phyloP scores from a whole-genome alignment of 2,888 invertebrate genomes.

The Vannuccia rotundouncinata region DNA sequence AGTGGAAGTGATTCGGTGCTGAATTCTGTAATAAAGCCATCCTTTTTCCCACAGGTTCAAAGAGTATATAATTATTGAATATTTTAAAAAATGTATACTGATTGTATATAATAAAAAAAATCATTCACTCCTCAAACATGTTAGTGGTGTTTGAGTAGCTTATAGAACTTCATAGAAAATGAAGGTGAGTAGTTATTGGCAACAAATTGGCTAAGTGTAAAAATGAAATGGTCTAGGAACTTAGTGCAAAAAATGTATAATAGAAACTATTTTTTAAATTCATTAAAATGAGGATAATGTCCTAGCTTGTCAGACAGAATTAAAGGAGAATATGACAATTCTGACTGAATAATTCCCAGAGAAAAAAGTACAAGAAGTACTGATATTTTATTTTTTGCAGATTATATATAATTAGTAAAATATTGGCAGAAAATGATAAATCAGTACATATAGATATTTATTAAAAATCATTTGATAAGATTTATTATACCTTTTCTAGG shows the following conservation, averaged over 20 bases:
- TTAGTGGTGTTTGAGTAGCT: neutral
- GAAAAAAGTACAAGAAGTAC: neutral
- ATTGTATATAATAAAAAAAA: neutral
- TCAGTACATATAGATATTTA: too few species aligned
- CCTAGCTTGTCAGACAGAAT: neutral
- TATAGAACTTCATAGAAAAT: too few species aligned
- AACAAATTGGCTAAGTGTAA: too few species aligned
- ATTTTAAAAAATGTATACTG: neutral
- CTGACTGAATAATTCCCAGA: neutral
- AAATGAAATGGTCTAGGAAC: neutral
- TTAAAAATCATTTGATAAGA: too few species aligned
- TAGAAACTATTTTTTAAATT: neutral
- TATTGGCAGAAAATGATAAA: too few species aligned
- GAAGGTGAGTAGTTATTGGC: too few species aligned
- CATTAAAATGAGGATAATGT: neutral
- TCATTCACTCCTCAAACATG: neutral
- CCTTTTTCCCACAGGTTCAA: neutral
- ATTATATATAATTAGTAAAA: too few species aligned
- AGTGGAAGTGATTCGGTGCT: neutral
- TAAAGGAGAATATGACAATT: neutral
- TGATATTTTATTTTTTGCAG: too few species aligned
- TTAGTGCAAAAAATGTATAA: neutral
- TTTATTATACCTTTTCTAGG: too few species aligned
- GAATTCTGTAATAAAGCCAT: neutral
- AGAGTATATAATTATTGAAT: neutral